phyloP scores from a whole-genome alignment of 2,797 vertebrate species.

The Pelochelys cantorii region DNA sequence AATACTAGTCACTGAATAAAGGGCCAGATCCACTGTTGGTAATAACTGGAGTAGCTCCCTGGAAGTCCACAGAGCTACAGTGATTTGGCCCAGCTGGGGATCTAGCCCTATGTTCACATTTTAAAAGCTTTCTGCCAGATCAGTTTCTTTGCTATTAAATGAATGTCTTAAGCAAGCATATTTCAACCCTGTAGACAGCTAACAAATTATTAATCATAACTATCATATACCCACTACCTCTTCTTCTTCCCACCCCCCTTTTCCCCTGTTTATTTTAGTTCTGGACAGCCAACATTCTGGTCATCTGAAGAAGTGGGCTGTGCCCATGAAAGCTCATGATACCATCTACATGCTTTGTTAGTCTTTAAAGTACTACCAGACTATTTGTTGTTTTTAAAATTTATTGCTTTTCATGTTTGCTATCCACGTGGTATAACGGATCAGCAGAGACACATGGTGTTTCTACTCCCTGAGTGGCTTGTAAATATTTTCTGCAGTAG shows the following conservation, averaged over 20 bases:
- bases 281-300: no score
- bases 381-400: no score
- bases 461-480: neutral
- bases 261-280: no score
- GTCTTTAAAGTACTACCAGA: no score
- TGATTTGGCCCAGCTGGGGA: neutral
- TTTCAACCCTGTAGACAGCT: conserved; percentile 5
- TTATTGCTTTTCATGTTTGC: neutral
- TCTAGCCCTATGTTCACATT: neutral
- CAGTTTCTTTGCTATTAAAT: conserved; percentile 17
- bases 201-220: neutral
- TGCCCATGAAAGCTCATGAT: no score
- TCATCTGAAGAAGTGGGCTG: no score
- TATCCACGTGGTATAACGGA: neutral
- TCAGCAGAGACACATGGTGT: neutral
- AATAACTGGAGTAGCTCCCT: neutral
- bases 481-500: neutral
- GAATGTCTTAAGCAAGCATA: neutral
- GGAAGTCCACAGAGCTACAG: neutral
- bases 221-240: no score
- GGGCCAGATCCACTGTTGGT: fast-evolving
- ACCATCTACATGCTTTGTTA: no score
- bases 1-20: neutral
- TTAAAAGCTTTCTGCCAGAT: neutral
- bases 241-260: no score